These are phyloP conservation scores for Tinamus major DNA, from an alignment of 2,797 vertebrate species.

Conservation along the genomic window DNA sequence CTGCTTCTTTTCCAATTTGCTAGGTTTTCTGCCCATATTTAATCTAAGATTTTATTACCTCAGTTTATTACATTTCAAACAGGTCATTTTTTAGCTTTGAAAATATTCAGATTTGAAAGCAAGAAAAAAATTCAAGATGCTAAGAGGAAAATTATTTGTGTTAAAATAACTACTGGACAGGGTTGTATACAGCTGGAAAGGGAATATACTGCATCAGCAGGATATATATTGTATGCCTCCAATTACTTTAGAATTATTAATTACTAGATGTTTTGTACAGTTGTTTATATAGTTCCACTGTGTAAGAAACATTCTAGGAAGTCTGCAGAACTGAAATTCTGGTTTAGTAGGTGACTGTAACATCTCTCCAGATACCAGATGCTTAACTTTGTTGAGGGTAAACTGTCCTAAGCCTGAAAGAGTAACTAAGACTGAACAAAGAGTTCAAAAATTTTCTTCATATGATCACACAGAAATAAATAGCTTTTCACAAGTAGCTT, in stretches of 20 bases:
- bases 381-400: neutral
- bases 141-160: neutral
- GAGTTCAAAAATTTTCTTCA: neutral
- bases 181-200: neutral
- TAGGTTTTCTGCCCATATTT: neutral
- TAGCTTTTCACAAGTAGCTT: neutral
- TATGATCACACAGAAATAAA: rapidly evolving
- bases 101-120: neutral
- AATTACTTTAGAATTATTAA: neutral
- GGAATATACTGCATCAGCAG: neutral
- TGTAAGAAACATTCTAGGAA: neutral
- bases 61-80: neutral
- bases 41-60: neutral
- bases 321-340: neutral
- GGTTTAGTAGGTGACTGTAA: neutral
- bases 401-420: neutral
- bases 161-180: neutral
- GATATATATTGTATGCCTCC: neutral
- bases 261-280: neutral
- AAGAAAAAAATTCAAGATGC: neutral
- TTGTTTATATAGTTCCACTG: neutral
- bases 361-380: neutral
- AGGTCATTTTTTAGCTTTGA: neutral
- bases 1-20: neutral
- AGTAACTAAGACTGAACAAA: neutral